Base-by-base conservation (phyloP, 2,888 invertebrate species). In the Drosophila pseudotalamancana region DNA sequence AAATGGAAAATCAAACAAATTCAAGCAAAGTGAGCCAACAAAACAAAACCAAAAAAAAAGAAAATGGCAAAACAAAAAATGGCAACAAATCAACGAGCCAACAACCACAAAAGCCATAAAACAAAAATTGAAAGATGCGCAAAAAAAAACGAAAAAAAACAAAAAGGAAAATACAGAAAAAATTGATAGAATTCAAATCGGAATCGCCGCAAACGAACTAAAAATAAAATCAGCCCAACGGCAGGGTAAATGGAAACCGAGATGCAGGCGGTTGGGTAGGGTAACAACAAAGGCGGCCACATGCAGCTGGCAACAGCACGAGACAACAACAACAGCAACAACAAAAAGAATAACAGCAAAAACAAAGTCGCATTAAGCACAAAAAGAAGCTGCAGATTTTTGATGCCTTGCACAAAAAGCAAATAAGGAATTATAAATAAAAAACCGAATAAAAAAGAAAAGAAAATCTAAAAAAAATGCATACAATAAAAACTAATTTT, bases 1-100 rank as follows among this genome's bases (percentile, higher is more conserved):
- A 76, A 83, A 87, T 83, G 85, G 79, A 82, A 87, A 82, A 73
- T 78, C 87, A 83, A 83, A 83, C 85, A 87, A 70, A 84, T 57
- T 68, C 70, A 63, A 57, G 64, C 46, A 45, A 53, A 51, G 42
- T 46, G 35, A 67, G 39, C 61, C 73, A 63, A 57, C 39, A 67
- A 21, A 23, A 31, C n/a, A 34, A 55, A 32, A n/a, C n/a, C n/a
- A n/a, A n/a, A n/a, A n/a, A n/a, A n/a, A n/a, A n/a, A n/a, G n/a
- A n/a, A n/a, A n/a, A n/a, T n/a, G n/a, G n/a, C n/a, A 9, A 27
- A 51, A 42, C 54, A 42, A 39, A 49, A 61, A 66, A 66, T 48
- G 68, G 66, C 61, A 53, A 61, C 55, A 77, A 73, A 67, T 60
- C 40, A 59, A 32, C 14, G 31, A 42, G 32, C 34, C n/a, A 23